Evolutionary conservation across 2,797 vertebrate genomes (phyloP), one percentile per base, ranked within the genome.

Genomic region (Tokudaia tokunoshimensis): DNA sequence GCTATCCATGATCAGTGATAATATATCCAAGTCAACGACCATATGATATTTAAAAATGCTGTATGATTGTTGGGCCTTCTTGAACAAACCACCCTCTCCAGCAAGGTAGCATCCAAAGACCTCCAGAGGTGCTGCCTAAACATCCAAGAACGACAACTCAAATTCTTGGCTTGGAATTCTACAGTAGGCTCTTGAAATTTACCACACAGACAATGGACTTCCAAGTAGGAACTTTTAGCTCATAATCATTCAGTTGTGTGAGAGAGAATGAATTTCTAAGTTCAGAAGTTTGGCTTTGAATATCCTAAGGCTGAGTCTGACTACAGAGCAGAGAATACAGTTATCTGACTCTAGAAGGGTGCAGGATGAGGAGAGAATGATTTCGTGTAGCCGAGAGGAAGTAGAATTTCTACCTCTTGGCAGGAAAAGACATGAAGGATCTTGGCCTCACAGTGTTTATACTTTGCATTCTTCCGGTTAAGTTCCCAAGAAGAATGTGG

Each of bases 261-360:
- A 83, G 94, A 86, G 85, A 89, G 41, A 70, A 92, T 67, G 20
- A 91, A 86, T 91, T 91, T 96, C 91, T 94, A 94, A 96, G 50
- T 87, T 95, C 52, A 93, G 34, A 95, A 94, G n/a, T 34, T 84
- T 92, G 20, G 47, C 79, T 94, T 93, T 94, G 52, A 93, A 94
- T 90, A 89, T 75, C 24, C 85, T 83, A 78, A 96, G 70, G 44
- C 75, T 72, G 93, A 89, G 72, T 92, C 79, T 70, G 89, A 84
- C 83, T 81, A 89, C 52, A 93, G 94, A 92, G 29, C 75, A 84
- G 89, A 96, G 81, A 65, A 76, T 24, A 80, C 93, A 95, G 80
- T 83, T 89, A 92, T 92, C 72, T 75, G 65, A 82, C 11, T 92
- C 86, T 50, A 14, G n/a, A 91, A 91, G 82, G 95, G 92, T 93